phyloP scores from a whole-genome alignment of 2,888 invertebrate species.

The Coenonympha arcania region DNA sequence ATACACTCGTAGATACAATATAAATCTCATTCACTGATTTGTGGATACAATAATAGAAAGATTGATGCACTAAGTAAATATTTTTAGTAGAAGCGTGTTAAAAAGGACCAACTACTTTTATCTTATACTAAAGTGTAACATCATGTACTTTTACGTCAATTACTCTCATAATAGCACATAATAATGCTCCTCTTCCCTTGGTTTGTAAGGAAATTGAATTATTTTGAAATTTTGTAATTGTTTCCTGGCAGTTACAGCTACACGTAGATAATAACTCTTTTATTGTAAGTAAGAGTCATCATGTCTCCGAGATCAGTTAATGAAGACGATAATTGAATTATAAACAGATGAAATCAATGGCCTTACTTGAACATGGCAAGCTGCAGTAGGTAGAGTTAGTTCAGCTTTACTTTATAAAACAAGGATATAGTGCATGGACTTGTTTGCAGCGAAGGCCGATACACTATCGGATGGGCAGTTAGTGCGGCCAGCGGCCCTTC shows the following conservation, averaged over 20 bases:
- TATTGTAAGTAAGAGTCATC: not conserved
- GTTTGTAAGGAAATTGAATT: not conserved
- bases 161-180: not conserved
- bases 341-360: not conserved
- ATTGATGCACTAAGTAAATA: no score
- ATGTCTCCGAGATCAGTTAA: not conserved
- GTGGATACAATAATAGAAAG: no score
- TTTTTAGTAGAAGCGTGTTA: no score
- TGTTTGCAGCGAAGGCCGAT: conserved; percentile 3
- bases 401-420: conserved; percentile 7
- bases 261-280: no score
- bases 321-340: not conserved
- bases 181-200: not conserved
- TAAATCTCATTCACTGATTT: no score
- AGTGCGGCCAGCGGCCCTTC: no score
- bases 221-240: not conserved
- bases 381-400: not conserved
- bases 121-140: no score
- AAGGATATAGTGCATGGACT: conserved; percentile 3
- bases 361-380: not conserved
- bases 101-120: no score
- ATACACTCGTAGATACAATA: no score
- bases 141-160: no score
- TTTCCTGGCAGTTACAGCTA: not conserved
- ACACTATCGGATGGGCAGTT: not conserved